Evolutionary conservation across 1,140 invertebrate species (phyloP).

Genomic region (Saxidomus purpurata): DNA sequence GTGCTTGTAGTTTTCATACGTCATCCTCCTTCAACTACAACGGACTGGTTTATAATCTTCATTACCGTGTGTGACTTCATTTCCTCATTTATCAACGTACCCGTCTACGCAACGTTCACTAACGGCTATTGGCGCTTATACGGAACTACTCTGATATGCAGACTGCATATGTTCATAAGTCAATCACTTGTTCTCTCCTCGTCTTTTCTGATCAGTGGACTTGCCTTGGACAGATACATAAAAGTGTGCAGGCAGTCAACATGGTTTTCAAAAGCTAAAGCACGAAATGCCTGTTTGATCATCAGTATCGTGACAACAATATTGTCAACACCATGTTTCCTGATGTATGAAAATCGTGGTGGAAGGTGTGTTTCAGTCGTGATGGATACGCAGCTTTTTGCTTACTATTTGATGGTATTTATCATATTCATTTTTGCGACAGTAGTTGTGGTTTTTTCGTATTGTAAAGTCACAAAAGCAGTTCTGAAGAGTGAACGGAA

Average conservation of each 20-base stretch:
- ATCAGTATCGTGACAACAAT: not conserved
- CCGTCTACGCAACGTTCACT: constrained; percentile 56
- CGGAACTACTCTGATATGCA: constrained; percentile 21
- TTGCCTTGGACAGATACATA: constrained; percentile 52
- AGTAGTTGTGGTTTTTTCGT: constrained; percentile 1
- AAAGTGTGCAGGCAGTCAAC: constrained; percentile 22
- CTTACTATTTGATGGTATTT: constrained; percentile 40
- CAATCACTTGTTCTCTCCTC: constrained; percentile 49
- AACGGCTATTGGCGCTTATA: constrained; percentile 4
- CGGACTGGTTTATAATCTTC: constrained; percentile 55
- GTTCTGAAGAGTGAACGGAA: constrained; percentile 15
- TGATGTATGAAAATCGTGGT: constrained; percentile 20
- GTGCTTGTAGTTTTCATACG: constrained; percentile 43
- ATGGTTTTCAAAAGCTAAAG: not conserved
- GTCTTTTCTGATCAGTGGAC: constrained; percentile 44
- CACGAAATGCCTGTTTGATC: constrained; percentile 8
- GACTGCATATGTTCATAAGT: constrained; percentile 53
- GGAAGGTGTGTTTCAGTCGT: constrained; percentile 15
- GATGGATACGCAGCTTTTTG: not conserved
- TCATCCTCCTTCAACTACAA: constrained; percentile 16
- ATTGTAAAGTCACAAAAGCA: constrained; percentile 33
- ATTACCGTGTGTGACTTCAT: constrained; percentile 49
- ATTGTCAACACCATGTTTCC: constrained; percentile 31
- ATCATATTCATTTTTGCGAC: not conserved
- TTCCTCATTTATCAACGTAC: constrained; percentile 32